A percentile compares a stretch with the other conserved stretches of the same genome.
Evolutionary conservation across 2,888 invertebrate genomes (phyloP).

Genomic region (Drosophila gaucha): DNA sequence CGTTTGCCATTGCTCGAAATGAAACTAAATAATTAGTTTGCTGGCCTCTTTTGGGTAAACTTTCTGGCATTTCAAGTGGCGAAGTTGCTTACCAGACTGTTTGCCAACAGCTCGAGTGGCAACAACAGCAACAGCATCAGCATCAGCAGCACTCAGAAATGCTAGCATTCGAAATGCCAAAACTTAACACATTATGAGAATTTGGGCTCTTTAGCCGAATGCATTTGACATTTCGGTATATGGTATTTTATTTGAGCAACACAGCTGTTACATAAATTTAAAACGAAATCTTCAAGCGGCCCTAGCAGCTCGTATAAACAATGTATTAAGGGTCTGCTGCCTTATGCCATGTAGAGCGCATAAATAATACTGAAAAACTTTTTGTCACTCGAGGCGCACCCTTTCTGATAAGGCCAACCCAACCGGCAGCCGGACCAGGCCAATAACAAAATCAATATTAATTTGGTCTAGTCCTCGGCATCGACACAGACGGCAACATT

Average conservation of each 20-base stretch:
- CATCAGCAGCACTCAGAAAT: conserved; percentile 50
- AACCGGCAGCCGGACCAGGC: conserved; percentile 25
- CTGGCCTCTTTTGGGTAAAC: conserved; percentile 77
- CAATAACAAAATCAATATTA: conserved; percentile 73
- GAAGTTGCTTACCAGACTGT: conserved; percentile 75
- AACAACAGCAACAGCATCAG: conserved; percentile 43
- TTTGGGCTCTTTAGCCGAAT: conserved; percentile 55
- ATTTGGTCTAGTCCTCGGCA: conserved; percentile 54
- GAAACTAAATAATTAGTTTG: conserved; percentile 79
- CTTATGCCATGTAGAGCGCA: conserved; percentile 45
- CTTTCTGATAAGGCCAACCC: conserved; percentile 47
- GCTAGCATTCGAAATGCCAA: conserved; percentile 60
- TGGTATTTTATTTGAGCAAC: conserved; percentile 35
- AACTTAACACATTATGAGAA: conserved; percentile 78
- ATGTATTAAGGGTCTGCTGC: conserved; percentile 47
- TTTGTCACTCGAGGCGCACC: conserved; percentile 69
- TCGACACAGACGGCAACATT: conserved; percentile 31
- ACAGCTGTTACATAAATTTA: conserved; percentile 73
- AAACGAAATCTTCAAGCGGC: conserved; percentile 28
- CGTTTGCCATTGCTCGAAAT: conserved; percentile 55
- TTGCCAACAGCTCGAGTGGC: conserved; percentile 75
- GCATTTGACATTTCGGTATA: conserved; percentile 73
- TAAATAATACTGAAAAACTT: conserved; percentile 73
- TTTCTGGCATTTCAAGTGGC: conserved; percentile 75
- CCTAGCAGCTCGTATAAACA: conserved; percentile 45